These are phyloP conservation scores for Bombus vancouverensis DNA, from an alignment of 1,140 invertebrate genomes.

Conservation along the genomic window DNA sequence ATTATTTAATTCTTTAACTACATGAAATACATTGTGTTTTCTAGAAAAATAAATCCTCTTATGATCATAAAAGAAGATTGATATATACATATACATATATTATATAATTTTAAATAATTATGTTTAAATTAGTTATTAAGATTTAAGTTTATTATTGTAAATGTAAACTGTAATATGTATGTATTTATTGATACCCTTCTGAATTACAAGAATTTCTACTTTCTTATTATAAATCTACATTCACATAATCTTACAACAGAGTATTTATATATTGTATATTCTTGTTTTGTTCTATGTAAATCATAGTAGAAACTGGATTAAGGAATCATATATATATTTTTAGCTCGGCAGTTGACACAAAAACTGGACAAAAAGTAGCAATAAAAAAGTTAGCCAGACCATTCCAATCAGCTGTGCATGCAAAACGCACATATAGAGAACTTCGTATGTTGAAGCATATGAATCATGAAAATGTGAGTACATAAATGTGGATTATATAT, in stretches of 20 bases:
- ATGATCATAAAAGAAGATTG: neutral
- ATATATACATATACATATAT: neutral
- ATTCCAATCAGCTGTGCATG: conserved; percentile 99
- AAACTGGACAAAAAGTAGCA: conserved; percentile 93
- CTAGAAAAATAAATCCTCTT: neutral
- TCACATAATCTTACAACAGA: too few relatives aligned
- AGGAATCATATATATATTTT: conserved; percentile 69
- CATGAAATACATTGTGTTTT: neutral
- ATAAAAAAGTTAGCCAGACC: conserved; percentile 99
- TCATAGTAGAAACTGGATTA: too few relatives aligned
- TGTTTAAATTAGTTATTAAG: neutral
- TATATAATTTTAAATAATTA: neutral
- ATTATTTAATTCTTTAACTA: neutral
- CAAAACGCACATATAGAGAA: conserved; percentile 98
- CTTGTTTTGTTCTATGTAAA: too few relatives aligned
- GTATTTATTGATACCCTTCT: too few relatives aligned
- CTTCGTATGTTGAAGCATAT: conserved; percentile 98
- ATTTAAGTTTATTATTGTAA: neutral
- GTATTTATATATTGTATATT: too few relatives aligned
- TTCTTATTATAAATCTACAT: too few relatives aligned
- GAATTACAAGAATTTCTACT: too few relatives aligned
- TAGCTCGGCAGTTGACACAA: conserved; percentile 91
- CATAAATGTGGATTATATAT: neutral
- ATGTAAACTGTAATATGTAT: too few relatives aligned
- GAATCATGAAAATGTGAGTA: conserved; percentile 98